phyloP scores from a whole-genome alignment of 2,888 invertebrate genomes.

The Timema cristinae region DNA sequence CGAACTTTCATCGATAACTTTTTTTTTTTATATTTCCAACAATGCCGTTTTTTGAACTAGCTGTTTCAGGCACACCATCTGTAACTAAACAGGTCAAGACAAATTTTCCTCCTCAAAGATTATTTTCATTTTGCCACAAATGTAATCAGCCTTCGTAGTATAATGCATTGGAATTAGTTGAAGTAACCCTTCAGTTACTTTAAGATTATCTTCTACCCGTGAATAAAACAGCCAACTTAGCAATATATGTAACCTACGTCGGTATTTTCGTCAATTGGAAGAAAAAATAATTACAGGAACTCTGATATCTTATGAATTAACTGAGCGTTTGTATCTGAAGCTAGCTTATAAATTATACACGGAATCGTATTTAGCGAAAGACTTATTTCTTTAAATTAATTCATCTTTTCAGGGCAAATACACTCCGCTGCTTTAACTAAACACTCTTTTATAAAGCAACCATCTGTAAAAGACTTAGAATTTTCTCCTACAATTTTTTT shows the following conservation, averaged over 20 bases:
- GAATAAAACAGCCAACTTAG: not conserved
- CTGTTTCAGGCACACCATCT: not conserved
- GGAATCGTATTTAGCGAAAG: not conserved
- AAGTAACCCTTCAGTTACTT: no score
- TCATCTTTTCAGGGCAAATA: slow-evolving; percentile 3
- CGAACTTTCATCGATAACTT: no score
- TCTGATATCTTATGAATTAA: not conserved
- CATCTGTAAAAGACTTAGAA: not conserved
- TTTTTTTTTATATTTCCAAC: not conserved
- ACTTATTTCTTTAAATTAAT: slow-evolving; percentile 1
- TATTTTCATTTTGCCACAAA: no score
- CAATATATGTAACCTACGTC: not conserved
- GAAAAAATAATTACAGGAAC: not conserved
- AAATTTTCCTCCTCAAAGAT: no score
- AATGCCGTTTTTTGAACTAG: not conserved
- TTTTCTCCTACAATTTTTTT: not conserved
- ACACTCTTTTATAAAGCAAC: not conserved
- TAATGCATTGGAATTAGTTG: no score
- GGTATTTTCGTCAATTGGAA: not conserved
- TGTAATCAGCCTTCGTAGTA: no score
- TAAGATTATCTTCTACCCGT: no score
- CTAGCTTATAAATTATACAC: not conserved
- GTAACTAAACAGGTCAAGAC: not conserved
- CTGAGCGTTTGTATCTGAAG: not conserved
- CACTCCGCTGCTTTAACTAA: not conserved